Conservation (phyloP, 2,888 invertebrate species). For the Pollenia griseotomentosa region DNA sequence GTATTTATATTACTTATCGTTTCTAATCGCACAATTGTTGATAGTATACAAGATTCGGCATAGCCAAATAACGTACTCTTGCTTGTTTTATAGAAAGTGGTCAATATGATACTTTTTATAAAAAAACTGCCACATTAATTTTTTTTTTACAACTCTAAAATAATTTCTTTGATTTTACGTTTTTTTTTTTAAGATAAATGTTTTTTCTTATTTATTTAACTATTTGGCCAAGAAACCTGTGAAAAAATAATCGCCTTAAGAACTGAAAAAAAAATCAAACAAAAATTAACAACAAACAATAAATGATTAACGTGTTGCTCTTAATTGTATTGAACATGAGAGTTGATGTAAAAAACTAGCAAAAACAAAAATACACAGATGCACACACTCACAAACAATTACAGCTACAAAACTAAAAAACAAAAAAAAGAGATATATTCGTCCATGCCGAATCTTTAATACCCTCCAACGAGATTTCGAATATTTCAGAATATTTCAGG, state of each 20-base stretch:
- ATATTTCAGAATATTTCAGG: too few species aligned
- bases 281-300: slow-evolving; percentile 42
- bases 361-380: slow-evolving; percentile 33
- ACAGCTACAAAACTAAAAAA: background rate
- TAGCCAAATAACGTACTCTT: too few species aligned
- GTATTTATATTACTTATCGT: too few species aligned
- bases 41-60: too few species aligned
- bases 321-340: slow-evolving; percentile 34
- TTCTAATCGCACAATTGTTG: too few species aligned
- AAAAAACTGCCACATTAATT: too few species aligned
- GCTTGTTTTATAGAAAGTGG: too few species aligned
- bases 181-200: too few species aligned
- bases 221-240: slow-evolving; percentile 38
- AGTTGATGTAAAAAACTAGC: slow-evolving; percentile 12
- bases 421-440: slow-evolving; percentile 1
- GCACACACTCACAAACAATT: background rate
- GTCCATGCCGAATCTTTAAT: background rate
- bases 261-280: slow-evolving; percentile 25
- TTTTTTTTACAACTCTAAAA: too few species aligned
- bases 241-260: slow-evolving; percentile 29
- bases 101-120: too few species aligned
- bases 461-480: too few species aligned
- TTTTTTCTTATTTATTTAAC: background rate
- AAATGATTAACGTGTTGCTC: slow-evolving; percentile 72
- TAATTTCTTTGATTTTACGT: too few species aligned